A percentile compares a stretch with the other conserved stretches of the same genome.
phyloP scores from a whole-genome alignment of 2,113 vertebrate species.

The Syngnathus scovelli region DNA sequence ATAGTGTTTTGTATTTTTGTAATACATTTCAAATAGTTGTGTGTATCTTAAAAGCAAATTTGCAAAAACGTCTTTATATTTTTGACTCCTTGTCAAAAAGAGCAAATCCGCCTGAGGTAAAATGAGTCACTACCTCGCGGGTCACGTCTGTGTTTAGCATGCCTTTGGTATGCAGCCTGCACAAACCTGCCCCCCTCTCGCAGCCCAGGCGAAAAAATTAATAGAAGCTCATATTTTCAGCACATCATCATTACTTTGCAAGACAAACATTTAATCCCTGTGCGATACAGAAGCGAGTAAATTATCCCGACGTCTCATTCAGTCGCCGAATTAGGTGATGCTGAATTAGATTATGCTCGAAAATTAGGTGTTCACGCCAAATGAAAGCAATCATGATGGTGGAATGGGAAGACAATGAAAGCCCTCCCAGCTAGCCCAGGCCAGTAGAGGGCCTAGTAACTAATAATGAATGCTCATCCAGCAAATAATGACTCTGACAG shows the following conservation, averaged over 20 bases:
- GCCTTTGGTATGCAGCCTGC: conserved; percentile 52
- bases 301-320: conserved; percentile 59
- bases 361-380: conserved; percentile 67
- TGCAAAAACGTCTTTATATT: conserved; percentile 62
- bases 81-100: conserved; percentile 52
- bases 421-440: conserved; percentile 45
- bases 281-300: conserved; percentile 35
- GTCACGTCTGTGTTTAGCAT: conserved; percentile 41
- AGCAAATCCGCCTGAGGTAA: conserved; percentile 54
- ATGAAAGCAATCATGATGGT: conserved; percentile 63
- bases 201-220: conserved; percentile 32
- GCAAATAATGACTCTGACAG: conserved; percentile 41
- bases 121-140: conserved; percentile 53
- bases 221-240: conserved; percentile 47
- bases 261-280: conserved; percentile 64
- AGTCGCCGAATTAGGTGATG: conserved; percentile 64
- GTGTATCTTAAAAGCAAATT: conserved; percentile 38
- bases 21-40: conserved; percentile 44
- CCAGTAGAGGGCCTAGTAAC: conserved; percentile 36
- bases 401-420: conserved; percentile 62
- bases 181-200: conserved; percentile 29
- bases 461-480: conserved; percentile 45
- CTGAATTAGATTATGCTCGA: conserved; percentile 66
- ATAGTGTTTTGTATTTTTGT: conserved; percentile 17
- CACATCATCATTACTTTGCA: conserved; percentile 57